Conservation (phyloP, 92 coral and sea anemone genomes). For the Zoanthus sociatus region DNA sequence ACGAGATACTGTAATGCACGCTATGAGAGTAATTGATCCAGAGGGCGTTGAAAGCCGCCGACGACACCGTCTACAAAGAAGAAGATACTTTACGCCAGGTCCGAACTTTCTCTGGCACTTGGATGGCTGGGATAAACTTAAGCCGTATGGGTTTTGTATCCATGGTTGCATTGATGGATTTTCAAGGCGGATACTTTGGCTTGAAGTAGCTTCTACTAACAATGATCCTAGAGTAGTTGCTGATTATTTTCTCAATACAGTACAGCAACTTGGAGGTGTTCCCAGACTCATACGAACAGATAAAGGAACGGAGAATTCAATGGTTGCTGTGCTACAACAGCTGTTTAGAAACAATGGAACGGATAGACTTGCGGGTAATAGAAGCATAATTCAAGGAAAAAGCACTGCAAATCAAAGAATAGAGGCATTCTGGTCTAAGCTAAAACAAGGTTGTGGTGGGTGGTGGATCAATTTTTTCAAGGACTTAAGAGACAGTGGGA, state of each 20-base stretch:
- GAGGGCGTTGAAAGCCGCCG: conserved; percentile 55
- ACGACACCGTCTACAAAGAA: conserved; percentile 43
- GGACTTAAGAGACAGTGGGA: conserved; percentile 60
- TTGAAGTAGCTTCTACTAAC: conserved; percentile 54
- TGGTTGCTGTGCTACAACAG: conserved; percentile 45
- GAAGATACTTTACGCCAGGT: conserved; percentile 57
- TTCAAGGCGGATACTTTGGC: conserved; percentile 62
- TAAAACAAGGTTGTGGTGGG: conserved; percentile 58
- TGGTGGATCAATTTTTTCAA: conserved; percentile 70
- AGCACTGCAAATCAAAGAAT: conserved; percentile 67
- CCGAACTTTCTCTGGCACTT: conserved; percentile 63
- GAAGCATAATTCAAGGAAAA: conserved; percentile 59
- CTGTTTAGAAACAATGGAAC: conserved; percentile 55
- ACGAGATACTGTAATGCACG: conserved; percentile 56
- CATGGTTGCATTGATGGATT: conserved; percentile 63
- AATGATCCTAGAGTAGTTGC: conserved; percentile 53
- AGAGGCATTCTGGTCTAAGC: conserved; percentile 46
- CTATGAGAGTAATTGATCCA: conserved; percentile 64
- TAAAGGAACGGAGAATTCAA: neutral
- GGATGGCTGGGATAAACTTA: conserved; percentile 61
- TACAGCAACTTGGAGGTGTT: conserved; percentile 52
- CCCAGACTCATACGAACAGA: neutral
- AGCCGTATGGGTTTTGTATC: conserved; percentile 48
- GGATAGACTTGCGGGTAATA: conserved; percentile 26
- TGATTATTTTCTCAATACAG: conserved; percentile 26